These are phyloP conservation scores for Chloroceryle aenea DNA, from an alignment of 2,113 vertebrate genomes.

Conservation along the genomic window DNA sequence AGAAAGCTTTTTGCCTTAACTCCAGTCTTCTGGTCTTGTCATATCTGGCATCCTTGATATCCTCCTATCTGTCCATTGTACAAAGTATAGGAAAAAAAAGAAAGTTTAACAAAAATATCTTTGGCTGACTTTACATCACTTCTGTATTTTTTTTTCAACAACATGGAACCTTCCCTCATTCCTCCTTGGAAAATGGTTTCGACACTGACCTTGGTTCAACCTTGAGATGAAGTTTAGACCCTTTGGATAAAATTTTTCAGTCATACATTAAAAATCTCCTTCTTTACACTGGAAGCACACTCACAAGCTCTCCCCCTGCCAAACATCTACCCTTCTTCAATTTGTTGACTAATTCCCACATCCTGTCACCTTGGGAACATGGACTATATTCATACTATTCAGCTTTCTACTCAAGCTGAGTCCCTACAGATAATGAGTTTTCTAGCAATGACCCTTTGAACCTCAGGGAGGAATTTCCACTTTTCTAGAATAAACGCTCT, in stretches of 20 bases:
- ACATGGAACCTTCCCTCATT: not conserved
- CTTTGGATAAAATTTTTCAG: not conserved
- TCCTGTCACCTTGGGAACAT: not conserved
- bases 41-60: not conserved
- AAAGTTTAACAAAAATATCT: not conserved
- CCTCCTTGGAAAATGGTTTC: not conserved
- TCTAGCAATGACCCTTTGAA: conserved; percentile 19
- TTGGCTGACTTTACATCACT: not conserved
- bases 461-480: not conserved
- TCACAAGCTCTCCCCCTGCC: not conserved
- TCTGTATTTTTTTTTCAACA: not conserved
- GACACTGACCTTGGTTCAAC: not conserved
- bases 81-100: not conserved
- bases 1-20: not conserved
- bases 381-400: not conserved
- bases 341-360: not conserved
- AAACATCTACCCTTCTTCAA: not conserved
- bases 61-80: not conserved
- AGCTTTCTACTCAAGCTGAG: not conserved
- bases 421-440: not conserved
- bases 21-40: not conserved
- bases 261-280: not conserved
- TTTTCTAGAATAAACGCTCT: not conserved
- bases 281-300: not conserved
- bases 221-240: not conserved